Evolutionary conservation across 1,140 invertebrate genomes (phyloP).

Genomic region (Trichogramma pretiosum): DNA sequence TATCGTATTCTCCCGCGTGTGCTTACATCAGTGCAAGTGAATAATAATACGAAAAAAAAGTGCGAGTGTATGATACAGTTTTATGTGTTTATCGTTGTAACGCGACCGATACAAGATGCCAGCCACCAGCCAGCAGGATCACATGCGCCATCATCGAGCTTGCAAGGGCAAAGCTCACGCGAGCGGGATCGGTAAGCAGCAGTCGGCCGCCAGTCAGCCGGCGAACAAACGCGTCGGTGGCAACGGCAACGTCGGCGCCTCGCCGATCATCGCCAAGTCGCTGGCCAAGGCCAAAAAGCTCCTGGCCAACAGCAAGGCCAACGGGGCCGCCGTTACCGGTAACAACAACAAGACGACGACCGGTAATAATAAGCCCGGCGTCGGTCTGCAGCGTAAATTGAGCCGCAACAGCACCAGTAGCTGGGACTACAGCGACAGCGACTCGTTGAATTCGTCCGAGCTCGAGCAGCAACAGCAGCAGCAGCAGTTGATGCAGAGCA

Average conservation of each 20-base stretch:
- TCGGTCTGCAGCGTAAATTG: slow-evolving; percentile 21
- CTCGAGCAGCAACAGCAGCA: slow-evolving; percentile 21
- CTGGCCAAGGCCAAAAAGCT: not conserved
- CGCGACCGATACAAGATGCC: slow-evolving; percentile 35
- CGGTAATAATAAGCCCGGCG: not conserved
- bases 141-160: slow-evolving; percentile 54
- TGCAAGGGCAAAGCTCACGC: slow-evolving; percentile 65
- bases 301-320: not conserved
- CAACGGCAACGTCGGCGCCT: not conserved
- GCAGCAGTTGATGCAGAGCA: too few relatives aligned
- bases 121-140: slow-evolving; percentile 46
- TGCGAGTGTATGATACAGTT: too few relatives aligned
- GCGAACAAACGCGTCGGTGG: not conserved
- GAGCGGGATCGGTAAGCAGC: slow-evolving; percentile 45
- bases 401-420: slow-evolving; percentile 49
- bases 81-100: not conserved
- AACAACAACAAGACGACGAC: slow-evolving; percentile 18
- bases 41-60: too few relatives aligned
- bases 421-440: slow-evolving; percentile 49
- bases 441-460: slow-evolving; percentile 45
- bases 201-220: slow-evolving; percentile 1
- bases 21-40: too few relatives aligned
- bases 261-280: slow-evolving; percentile 6
- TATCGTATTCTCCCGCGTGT: too few relatives aligned
- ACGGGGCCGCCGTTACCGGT: slow-evolving; percentile 9